Evolutionary conservation across 1,140 invertebrate genomes (phyloP), one percentile per base, ranked within the genome.

Genomic region (Pogonomyrmex barbatus): DNA sequence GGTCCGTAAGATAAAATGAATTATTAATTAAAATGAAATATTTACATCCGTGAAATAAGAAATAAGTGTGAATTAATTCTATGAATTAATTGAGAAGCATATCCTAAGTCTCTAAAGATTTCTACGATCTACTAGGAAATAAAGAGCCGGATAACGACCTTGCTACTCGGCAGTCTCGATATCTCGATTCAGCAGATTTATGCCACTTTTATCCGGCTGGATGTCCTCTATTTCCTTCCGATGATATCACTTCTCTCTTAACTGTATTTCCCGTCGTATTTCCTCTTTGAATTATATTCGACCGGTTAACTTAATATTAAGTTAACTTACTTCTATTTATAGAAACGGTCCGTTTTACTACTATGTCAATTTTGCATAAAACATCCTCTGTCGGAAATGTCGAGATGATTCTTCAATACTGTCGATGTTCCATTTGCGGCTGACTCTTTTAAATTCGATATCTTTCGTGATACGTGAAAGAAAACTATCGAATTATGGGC

Each of bases 131-230:
- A 56, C 58, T 42, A 17, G 68, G 68, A 83, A 82, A 60, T 73
- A 82, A 82, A 75, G 33, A 75, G n/a, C 39, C 67, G 54, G 45
- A 75, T 83, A 83, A 83, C 42, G 42, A 83, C n/a, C 9, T 81
- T 68, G 70, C 68, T 83, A 75, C 42, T 75, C 54, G 54, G 52
- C 68, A 73, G 42, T 83, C 79, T 14, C 68, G 79, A 60, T 73
- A 73, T 83, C 68, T 60, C 68, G 68, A 83, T 60, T 50, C 54
- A 83, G 68, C 33, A 82, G 79, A 83, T 83, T 83, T 83, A 83
- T 83, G 54, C 54, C 12, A 50, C 68, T 73, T 83, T 83, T 83
- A 83, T 83, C 54, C 68, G 30, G 68, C 45, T 83, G 54, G 54
- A 47, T 73, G 42, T 83, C 71, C 45, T 83, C 68, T 83, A 73